Percentiles rank a stretch among this genome's conserved stretches.
These are phyloP conservation scores for Lutraria rhynchaena DNA, from an alignment of 1,140 invertebrate species.

Conservation along the genomic window DNA sequence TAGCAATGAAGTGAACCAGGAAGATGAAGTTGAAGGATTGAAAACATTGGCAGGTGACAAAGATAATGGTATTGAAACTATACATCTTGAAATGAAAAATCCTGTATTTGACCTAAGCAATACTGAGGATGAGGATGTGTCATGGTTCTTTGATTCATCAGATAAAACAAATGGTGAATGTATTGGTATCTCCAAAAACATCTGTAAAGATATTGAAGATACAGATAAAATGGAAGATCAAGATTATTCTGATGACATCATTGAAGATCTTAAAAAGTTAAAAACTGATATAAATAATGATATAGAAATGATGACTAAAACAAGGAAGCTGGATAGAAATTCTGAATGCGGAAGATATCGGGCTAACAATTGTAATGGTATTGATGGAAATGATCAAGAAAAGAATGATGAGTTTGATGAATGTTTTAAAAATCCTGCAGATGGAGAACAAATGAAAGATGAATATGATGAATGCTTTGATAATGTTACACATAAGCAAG, in stretches of 20 bases:
- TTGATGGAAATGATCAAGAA: neutral
- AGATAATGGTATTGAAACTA: neutral
- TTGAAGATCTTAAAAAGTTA: neutral
- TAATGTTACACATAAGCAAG: too few relatives aligned
- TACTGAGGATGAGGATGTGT: neutral
- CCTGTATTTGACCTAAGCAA: neutral
- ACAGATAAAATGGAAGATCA: neutral
- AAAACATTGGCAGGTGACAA: too few relatives aligned
- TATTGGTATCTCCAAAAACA: neutral
- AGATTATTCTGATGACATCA: neutral
- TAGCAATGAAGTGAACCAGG: too few relatives aligned
- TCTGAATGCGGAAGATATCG: too few relatives aligned
- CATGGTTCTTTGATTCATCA: conserved; percentile 17
- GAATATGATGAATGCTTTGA: conserved; percentile 22
- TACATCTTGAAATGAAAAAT: conserved; percentile 31
- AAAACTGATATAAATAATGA: conserved; percentile 23
- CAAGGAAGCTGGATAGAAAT: too few relatives aligned
- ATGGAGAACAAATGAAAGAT: too few relatives aligned
- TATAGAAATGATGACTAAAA: neutral
- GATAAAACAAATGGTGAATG: neutral
- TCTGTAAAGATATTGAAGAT: neutral
- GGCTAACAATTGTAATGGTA: too few relatives aligned
- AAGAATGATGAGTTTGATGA: conserved; percentile 19
- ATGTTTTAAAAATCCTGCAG: conserved; percentile 9
- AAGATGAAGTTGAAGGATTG: too few relatives aligned